Base-by-base conservation (phyloP, 1,140 invertebrate genomes). In the Drosophila kepulauana region DNA sequence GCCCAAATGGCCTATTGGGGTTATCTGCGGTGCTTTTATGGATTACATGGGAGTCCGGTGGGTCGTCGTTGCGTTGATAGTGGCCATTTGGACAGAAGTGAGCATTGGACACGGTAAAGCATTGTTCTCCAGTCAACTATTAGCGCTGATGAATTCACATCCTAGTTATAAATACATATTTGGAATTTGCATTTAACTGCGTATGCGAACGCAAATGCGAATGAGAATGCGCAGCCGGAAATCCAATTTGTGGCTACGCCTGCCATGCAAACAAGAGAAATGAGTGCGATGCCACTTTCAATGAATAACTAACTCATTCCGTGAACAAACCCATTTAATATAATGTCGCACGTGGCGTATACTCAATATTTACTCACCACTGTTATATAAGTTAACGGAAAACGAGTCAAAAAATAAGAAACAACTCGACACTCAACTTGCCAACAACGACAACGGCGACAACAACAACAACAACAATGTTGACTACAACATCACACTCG, bases 121-220 rank as follows among this genome's bases (percentile, higher is more conserved):
- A 73, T 61, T 78, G 71, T 75, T 74, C 30, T 70, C 28, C 33
- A 11, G 15, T 3, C 33, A 46, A 72, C 84, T 75, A 88, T 88
- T 87, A 80, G 77, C 46, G 38, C 62, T 77, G 66, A 87, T 87
- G 84, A 87, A 80, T 82, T 70, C 68, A 65, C 76, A 67, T 71
- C 49, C 33, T 58, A 72, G 84, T 69, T 79, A 80, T 87, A 88
- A 82, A 88, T 87, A 88, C 79, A 76, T 78, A 78, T 87, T 88
- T 88, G 65, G 73, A 82, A 87, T 79, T 86, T 76, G 72, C 66
- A 74, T 54, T 68, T 69, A 51, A 11, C n/a, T 45, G 13, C 25
- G 20, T 54, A 52, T 33, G 43, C 43, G 43, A 56, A 46, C 16
- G 38, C 45, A 33, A 59, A 52, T 13, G 43, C 33, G 43, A 56